A percentile compares a stretch with the other conserved stretches of the same genome.
phyloP scores from a whole-genome alignment of 2,888 invertebrate genomes.

The Ochropacha duplaris region DNA sequence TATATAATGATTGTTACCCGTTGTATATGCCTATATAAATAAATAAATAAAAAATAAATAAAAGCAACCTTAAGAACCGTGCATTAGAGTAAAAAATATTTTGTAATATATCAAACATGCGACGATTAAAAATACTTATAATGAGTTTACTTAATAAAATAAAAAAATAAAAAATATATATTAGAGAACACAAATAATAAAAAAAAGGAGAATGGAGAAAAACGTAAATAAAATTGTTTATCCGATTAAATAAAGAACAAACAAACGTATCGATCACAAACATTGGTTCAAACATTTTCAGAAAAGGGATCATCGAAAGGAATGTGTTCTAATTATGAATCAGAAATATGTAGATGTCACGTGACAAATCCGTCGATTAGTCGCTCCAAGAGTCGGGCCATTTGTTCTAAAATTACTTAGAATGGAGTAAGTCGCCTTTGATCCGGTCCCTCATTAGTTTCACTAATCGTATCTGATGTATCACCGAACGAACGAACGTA shows the following conservation, averaged over 20 bases:
- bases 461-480: conserved; percentile 12
- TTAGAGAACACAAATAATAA: too few relatives aligned
- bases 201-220: too few relatives aligned
- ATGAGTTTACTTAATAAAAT: too few relatives aligned
- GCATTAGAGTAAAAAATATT: too few relatives aligned
- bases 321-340: conserved; percentile 13
- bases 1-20: too few relatives aligned
- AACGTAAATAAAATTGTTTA: background rate
- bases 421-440: conserved; percentile 30
- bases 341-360: conserved; percentile 13
- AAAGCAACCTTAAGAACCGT: too few relatives aligned
- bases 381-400: conserved; percentile 23
- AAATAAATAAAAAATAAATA: too few relatives aligned
- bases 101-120: too few relatives aligned
- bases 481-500: conserved; percentile 3
- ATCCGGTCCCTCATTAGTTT: conserved; percentile 32
- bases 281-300: background rate
- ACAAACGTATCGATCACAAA: background rate
- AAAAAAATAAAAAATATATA: too few relatives aligned
- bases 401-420: conserved; percentile 45
- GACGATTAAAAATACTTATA: too few relatives aligned
- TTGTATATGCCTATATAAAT: too few relatives aligned
- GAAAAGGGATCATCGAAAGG: background rate
- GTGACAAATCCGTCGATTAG: conserved; percentile 34
- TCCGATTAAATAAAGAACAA: background rate